Evolutionary conservation across 2,113 vertebrate species (phyloP).

Genomic region (Garra rufa): DNA sequence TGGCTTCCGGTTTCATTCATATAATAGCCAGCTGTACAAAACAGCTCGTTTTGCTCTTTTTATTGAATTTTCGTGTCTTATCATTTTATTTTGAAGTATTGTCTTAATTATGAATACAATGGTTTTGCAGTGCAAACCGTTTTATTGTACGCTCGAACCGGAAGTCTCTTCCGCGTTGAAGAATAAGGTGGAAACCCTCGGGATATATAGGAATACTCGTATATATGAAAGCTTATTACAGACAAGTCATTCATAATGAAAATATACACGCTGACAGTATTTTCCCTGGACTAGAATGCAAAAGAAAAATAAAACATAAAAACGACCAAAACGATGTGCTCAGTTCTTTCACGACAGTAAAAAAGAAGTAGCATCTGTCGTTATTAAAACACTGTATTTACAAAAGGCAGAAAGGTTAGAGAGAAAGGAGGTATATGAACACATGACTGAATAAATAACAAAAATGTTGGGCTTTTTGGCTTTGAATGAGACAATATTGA

Average conservation of each 20-base stretch:
- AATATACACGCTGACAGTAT: conserved; percentile 2
- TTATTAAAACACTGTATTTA: conserved; percentile 38
- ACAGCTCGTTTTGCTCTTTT: too few relatives aligned
- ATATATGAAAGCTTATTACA: conserved; percentile 24
- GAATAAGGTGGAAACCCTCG: not conserved
- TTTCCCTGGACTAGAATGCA: conserved; percentile 5
- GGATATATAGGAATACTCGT: conserved; percentile 4
- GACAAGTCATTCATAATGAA: not conserved
- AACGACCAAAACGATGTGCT: not conserved
- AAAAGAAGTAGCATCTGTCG: not conserved
- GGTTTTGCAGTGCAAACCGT: too few relatives aligned
- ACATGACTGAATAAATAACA: conserved; percentile 48
- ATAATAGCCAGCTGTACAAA: too few relatives aligned
- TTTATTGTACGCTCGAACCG: too few relatives aligned
- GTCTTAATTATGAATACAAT: too few relatives aligned
- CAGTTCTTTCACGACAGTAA: conserved; percentile 7
- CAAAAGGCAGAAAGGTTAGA: conserved; percentile 25
- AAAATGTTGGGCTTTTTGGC: conserved; percentile 24
- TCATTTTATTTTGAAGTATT: too few relatives aligned
- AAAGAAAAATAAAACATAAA: not conserved
- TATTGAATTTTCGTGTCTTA: too few relatives aligned
- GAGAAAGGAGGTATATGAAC: conserved; percentile 44
- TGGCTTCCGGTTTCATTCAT: too few relatives aligned
- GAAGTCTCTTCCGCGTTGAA: too few relatives aligned
- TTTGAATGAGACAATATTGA: not conserved